These are phyloP conservation scores for Perognathus longimembris DNA, from an alignment of 2,113 vertebrate species.

Conservation along the genomic window DNA sequence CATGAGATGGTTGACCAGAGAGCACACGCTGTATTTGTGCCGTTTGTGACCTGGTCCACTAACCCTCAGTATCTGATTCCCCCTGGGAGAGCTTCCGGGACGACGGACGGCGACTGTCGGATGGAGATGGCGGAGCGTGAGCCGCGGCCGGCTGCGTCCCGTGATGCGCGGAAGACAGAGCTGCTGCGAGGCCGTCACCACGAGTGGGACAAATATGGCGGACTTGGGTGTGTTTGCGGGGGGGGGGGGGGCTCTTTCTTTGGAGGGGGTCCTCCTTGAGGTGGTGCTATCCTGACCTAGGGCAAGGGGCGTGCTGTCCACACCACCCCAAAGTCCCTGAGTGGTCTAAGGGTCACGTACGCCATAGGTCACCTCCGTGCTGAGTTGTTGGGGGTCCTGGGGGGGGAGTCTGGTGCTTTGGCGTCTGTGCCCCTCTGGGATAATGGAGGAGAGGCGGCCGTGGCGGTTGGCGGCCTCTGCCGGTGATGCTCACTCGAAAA, in stretches of 20 bases:
- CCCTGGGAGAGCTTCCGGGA: conserved; percentile 65
- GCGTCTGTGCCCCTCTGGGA: neutral
- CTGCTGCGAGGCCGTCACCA: rapidly evolving
- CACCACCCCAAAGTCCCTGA: neutral
- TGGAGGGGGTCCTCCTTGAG: neutral
- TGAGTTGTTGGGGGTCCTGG: neutral
- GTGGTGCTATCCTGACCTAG: neutral
- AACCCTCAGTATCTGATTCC: conserved; percentile 77
- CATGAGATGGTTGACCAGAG: conserved; percentile 83
- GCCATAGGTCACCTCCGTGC: rapidly evolving
- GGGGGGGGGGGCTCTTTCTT: neutral
- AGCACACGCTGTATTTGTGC: conserved; percentile 81
- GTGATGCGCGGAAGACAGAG: neutral
- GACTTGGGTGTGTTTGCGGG: neutral
- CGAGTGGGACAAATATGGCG: rapidly evolving
- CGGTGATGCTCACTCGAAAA: neutral
- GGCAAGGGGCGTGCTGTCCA: neutral
- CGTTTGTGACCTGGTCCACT: conserved; percentile 84
- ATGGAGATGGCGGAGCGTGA: neutral
- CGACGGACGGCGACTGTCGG: neutral
- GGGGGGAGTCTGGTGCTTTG: neutral
- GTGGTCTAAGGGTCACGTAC: neutral
- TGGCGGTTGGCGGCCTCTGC: neutral
- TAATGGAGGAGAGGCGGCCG: too few relatives aligned
- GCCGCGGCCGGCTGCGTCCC: neutral